phyloP scores from a whole-genome alignment of 2,888 invertebrate species.

The Proisotoma minuta region DNA sequence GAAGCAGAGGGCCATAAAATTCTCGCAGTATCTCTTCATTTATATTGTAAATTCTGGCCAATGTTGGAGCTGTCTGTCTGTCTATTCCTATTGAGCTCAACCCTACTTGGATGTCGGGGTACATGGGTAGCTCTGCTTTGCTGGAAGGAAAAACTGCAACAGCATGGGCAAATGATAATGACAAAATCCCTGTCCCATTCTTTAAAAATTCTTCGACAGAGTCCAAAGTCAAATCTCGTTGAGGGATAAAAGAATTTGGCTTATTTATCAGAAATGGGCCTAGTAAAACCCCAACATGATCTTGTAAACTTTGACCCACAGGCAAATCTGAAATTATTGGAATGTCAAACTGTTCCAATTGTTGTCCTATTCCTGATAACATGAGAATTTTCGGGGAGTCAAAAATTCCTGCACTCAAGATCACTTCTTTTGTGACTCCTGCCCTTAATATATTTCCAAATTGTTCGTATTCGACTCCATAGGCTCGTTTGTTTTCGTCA shows the following conservation, averaged over 20 bases:
- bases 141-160: conserved; percentile 29
- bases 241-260: conserved; percentile 36
- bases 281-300: conserved; percentile 44
- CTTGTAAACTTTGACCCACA: conserved; percentile 26
- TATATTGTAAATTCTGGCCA: conserved; percentile 24
- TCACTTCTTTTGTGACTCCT: conserved; percentile 22
- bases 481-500: conserved; percentile 7
- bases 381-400: conserved; percentile 22
- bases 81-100: conserved; percentile 14
- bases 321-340: background rate
- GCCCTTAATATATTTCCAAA: conserved; percentile 21
- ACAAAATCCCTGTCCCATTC: conserved; percentile 44
- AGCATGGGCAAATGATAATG: conserved; percentile 31
- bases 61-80: conserved; percentile 16
- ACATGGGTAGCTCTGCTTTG: conserved; percentile 23
- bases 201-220: conserved; percentile 34
- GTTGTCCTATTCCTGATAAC: conserved; percentile 22
- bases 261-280: conserved; percentile 41
- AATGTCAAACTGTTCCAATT: conserved; percentile 12
- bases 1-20: conserved; percentile 18
- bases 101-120: conserved; percentile 39
- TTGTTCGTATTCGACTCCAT: conserved; percentile 23
- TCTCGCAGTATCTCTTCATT: conserved; percentile 13
- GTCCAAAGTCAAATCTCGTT: conserved; percentile 30
- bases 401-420: conserved; percentile 22